Evolutionary conservation across 2,797 vertebrate species (phyloP).

Genomic region (Botia almorhae): DNA sequence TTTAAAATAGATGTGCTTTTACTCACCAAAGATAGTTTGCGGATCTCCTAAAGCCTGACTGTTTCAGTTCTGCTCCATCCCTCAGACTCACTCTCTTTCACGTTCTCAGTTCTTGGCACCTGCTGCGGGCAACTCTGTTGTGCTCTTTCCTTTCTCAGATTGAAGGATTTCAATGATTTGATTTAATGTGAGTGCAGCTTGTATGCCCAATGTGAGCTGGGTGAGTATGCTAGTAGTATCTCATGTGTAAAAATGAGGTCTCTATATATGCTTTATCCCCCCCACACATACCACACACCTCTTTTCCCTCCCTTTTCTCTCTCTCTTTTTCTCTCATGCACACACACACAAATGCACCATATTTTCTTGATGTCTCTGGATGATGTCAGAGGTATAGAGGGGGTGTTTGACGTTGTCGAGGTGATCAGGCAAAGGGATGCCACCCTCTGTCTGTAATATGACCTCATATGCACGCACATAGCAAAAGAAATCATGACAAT

Average conservation of each 20-base stretch:
- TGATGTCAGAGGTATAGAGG: slow-evolving; percentile 72
- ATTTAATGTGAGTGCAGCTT: slow-evolving; percentile 63
- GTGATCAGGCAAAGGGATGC: slow-evolving; percentile 34
- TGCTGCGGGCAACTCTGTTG: slow-evolving; percentile 78
- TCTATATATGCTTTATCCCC: slow-evolving; percentile 46
- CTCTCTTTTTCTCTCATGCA: slow-evolving; percentile 8
- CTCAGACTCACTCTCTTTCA: slow-evolving; percentile 59
- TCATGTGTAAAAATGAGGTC: slow-evolving; percentile 37
- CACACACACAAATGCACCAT: slow-evolving; percentile 21
- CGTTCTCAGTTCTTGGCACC: slow-evolving; percentile 77
- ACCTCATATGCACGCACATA: slow-evolving; percentile 30
- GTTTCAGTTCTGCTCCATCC: slow-evolving; percentile 74
- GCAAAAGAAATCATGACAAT: slow-evolving; percentile 23
- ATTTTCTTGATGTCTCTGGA: slow-evolving; percentile 58
- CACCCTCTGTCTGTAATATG: slow-evolving; percentile 30
- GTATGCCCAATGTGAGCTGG: slow-evolving; percentile 62
- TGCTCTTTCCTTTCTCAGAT: slow-evolving; percentile 65
- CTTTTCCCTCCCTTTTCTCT: slow-evolving; percentile 16
- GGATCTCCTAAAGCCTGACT: slow-evolving; percentile 53
- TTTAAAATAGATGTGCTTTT: not conserved
- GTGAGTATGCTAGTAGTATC: slow-evolving; percentile 57
- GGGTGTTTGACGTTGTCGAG: slow-evolving; percentile 61
- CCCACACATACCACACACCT: slow-evolving; percentile 23
- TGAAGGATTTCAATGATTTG: slow-evolving; percentile 60
- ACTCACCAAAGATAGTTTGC: slow-evolving; percentile 48